Evolutionary conservation across 37 sponge, comb jelly and placozoan genomes (phyloP).

Genomic region (Mnemiopsis leidyi): DNA sequence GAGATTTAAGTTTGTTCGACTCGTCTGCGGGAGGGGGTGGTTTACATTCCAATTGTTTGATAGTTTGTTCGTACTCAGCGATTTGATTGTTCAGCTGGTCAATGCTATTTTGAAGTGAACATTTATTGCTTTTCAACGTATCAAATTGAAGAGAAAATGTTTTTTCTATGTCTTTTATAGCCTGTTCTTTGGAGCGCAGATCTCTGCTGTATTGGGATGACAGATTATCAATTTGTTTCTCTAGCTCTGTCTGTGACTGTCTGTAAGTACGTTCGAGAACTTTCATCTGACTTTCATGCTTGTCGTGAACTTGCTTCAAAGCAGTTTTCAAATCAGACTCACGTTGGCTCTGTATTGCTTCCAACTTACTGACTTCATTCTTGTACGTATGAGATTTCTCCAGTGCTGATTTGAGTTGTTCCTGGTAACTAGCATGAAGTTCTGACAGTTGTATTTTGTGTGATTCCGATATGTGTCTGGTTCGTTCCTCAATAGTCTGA

Average conservation of each 20-base stretch:
- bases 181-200: background rate
- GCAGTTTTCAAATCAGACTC: background rate
- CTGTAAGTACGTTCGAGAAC: background rate
- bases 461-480: background rate
- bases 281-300: background rate
- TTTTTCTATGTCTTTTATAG: conserved; percentile 5
- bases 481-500: background rate
- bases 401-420: conserved; percentile 5
- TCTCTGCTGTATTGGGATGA: conserved; percentile 16
- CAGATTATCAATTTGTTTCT: conserved; percentile 5
- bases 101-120: background rate
- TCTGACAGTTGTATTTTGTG: conserved; percentile 7
- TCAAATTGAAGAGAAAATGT: background rate
- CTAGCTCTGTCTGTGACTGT: background rate
- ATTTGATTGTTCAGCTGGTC: conserved; percentile 1
- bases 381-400: background rate
- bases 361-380: background rate
- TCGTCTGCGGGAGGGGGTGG: background rate
- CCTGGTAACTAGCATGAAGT: conserved; percentile 13
- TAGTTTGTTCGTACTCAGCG: background rate
- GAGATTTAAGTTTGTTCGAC: background rate
- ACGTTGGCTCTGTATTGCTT: background rate
- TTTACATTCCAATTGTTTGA: background rate
- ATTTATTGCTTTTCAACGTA: background rate
- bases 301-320: background rate